Percentiles rank a stretch among this genome's conserved stretches.
Evolutionary conservation across 2,113 vertebrate species (phyloP).

Genomic region (Neofelis nebulosa): DNA sequence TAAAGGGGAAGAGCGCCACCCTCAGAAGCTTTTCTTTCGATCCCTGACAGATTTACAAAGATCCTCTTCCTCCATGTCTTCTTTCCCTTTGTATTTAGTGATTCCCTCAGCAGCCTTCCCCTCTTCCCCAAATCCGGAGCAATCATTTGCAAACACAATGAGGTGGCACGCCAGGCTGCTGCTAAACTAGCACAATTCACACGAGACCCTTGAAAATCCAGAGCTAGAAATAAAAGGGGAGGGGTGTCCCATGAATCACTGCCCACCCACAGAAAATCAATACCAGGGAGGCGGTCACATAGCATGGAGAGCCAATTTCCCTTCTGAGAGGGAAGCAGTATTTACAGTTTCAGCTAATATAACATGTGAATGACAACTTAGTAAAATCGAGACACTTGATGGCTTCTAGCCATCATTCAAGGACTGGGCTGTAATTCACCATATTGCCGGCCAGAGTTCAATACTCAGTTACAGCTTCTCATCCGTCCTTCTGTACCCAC

Average conservation of each 20-base stretch:
- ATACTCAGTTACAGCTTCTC: neutral
- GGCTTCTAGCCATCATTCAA: neutral
- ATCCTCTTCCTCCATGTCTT: neutral
- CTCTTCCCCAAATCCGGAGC: neutral
- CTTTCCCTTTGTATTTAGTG: neutral
- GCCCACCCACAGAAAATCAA: conserved; percentile 32
- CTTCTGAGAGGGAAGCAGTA: neutral
- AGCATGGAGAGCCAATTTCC: neutral
- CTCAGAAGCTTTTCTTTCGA: neutral
- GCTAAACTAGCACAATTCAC: neutral
- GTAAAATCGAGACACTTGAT: conserved; percentile 35
- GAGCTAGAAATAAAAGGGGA: neutral
- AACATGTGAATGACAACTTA: conserved; percentile 49
- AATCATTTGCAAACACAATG: neutral
- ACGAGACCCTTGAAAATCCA: neutral
- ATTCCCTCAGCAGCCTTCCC: neutral
- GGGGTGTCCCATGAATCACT: neutral
- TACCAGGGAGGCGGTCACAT: fast-evolving
- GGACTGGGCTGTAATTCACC: neutral
- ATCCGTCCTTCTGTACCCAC: neutral
- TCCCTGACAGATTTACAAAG: neutral
- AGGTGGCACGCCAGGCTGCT: neutral
- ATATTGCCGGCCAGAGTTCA: neutral
- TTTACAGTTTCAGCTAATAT: conserved; percentile 4
- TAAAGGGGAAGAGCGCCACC: neutral